These are phyloP conservation scores for Characodon lateralis DNA, from an alignment of 2,797 vertebrate genomes.

Conservation along the genomic window DNA sequence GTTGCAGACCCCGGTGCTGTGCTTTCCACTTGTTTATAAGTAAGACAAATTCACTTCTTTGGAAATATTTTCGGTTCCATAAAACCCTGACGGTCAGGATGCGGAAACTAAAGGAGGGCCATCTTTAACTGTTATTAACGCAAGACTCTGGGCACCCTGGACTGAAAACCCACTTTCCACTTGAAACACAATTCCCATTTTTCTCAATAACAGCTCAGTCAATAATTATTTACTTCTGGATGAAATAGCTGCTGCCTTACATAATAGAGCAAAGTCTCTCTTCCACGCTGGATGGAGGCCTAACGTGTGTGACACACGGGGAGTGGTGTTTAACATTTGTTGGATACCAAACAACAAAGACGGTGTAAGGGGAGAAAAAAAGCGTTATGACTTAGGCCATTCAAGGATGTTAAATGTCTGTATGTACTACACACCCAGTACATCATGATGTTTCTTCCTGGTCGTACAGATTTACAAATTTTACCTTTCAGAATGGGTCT, in stretches of 20 bases:
- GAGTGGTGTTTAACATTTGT: not conserved
- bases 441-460: not conserved
- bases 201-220: not conserved
- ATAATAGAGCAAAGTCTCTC: conserved; percentile 1
- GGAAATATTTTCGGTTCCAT: not conserved
- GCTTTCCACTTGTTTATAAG: not conserved
- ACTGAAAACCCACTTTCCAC: conserved; percentile 1
- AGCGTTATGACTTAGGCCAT: not conserved
- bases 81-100: not conserved
- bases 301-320: not conserved
- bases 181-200: conserved; percentile 7
- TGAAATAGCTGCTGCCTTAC: not conserved
- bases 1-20: no score
- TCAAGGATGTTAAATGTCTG: not conserved
- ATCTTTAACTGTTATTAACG: not conserved
- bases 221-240: conserved; percentile 7
- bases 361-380: not conserved
- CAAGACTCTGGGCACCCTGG: conserved; percentile 19
- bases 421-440: not conserved
- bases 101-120: not conserved
- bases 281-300: not conserved
- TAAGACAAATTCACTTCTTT: not conserved
- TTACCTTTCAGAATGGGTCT: not conserved
- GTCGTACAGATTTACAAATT: not conserved
- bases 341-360: not conserved